Evolutionary conservation across 2,888 invertebrate genomes (phyloP), one percentile per base, ranked within the genome.

Genomic region (Chloromyia formosa): DNA sequence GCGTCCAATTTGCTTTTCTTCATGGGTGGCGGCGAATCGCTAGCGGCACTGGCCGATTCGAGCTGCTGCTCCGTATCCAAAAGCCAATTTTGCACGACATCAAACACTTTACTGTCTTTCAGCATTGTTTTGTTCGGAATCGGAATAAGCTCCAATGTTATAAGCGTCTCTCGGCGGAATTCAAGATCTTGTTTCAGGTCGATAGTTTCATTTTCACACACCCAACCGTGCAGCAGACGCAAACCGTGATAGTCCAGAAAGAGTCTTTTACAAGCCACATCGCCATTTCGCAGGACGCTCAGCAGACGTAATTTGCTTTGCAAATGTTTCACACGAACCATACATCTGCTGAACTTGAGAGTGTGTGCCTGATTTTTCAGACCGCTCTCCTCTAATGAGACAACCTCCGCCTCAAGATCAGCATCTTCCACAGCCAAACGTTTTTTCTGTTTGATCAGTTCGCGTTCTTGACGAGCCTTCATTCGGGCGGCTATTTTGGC

Each of bases 241-340:
- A 98, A 87, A 0, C 98, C 98, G 81, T 97, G 95, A 86, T 97
- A 97, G 87, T 95, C 95, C 74, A 96, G 89, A 87, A 98, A 97
- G 77, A 97, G 88, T 16, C 95, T 87, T 10, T 94, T 89, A 82
- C 95, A 95, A 0, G 95, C 93, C 80, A 93, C 86, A 82, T 94
- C 94, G 0, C 94, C 94, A 76, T 89, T 90, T 75, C 93, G 90
- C 75, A 98, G 87, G 53, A 97, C 88, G 14, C 92, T 88, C 78
- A 98, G 86, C 3, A 98, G 86, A 75, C 93, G 90, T 77, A 89
- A 87, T 77, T 96, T 90, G 62, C 94, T 93, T 78, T 90, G 89
- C 2, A 90, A 87, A 77, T 94, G 91, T 86, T 96, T 95, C 1
- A 95, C 96, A 9, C 97, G 90, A 20, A 98, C 95, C 91, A 98